These are phyloP conservation scores for Emmelina monodactyla DNA, from an alignment of 2,888 invertebrate species.

Conservation along the genomic window DNA sequence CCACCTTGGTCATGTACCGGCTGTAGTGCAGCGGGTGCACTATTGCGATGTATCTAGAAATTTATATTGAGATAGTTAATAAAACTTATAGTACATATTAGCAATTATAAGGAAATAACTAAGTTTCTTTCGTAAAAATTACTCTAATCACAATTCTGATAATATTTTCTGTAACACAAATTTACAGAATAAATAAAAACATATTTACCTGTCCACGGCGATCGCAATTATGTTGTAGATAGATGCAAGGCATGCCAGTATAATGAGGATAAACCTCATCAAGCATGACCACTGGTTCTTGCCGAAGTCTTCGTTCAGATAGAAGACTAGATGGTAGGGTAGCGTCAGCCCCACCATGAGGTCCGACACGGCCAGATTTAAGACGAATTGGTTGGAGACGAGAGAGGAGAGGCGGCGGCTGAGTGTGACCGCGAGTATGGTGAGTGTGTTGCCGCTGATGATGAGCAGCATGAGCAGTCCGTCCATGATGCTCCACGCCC, in stretches of 20 bases:
- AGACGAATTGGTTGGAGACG: slow-evolving; percentile 79
- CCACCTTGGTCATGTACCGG: slow-evolving; percentile 75
- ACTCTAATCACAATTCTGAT: no score
- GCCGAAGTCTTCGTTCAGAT: slow-evolving; percentile 69
- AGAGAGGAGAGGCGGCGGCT: slow-evolving; percentile 74
- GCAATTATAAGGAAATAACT: no score
- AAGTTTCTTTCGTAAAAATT: no score
- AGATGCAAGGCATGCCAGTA: slow-evolving; percentile 80
- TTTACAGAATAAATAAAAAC: no score
- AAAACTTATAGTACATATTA: no score
- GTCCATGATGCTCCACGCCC: slow-evolving; percentile 73
- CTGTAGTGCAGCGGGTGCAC: slow-evolving; percentile 81
- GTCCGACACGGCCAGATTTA: slow-evolving; percentile 81
- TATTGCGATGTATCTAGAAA: slow-evolving; percentile 75
- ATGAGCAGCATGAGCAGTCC: slow-evolving; percentile 71
- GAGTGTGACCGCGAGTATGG: slow-evolving; percentile 75
- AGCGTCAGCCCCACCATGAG: slow-evolving; percentile 78
- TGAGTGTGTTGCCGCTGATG: slow-evolving; percentile 76
- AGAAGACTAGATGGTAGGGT: slow-evolving; percentile 82
- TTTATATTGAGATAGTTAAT: neutral
- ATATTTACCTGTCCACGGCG: slow-evolving; percentile 74
- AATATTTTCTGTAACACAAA: no score
- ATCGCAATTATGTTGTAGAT: slow-evolving; percentile 81
- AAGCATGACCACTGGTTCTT: slow-evolving; percentile 70
- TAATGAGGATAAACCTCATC: slow-evolving; percentile 75